These are phyloP conservation scores for Coccyzus lansbergi DNA, from an alignment of 2,797 vertebrate genomes.

Conservation along the genomic window DNA sequence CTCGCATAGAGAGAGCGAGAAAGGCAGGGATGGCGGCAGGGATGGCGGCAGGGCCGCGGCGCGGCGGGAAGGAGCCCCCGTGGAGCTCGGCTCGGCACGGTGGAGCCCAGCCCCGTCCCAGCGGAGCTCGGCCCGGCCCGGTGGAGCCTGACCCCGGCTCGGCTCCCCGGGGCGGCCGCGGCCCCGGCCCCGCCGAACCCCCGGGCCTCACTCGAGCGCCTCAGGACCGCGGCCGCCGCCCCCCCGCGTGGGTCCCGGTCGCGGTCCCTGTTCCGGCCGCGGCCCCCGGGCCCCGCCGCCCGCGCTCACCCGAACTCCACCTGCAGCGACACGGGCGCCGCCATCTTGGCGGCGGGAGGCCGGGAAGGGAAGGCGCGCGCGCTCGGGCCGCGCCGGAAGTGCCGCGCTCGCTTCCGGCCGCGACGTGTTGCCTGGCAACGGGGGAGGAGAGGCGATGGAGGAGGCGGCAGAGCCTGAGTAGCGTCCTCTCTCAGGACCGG, in stretches of 20 bases:
- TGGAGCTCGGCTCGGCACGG: too few species aligned
- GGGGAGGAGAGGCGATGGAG: background rate
- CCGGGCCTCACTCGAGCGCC: background rate
- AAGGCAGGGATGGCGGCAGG: too few species aligned
- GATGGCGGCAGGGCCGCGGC: background rate
- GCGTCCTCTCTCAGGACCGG: background rate
- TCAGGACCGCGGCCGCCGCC: background rate
- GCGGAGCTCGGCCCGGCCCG: background rate
- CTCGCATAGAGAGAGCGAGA: background rate
- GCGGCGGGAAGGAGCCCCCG: background rate
- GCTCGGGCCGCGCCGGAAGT: conserved; percentile 15
- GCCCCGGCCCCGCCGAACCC: background rate
- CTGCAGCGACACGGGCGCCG: conserved; percentile 86
- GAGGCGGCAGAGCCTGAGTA: background rate
- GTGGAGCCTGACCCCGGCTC: background rate
- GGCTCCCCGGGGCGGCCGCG: background rate
- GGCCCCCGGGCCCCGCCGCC: background rate
- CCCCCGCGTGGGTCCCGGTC: background rate
- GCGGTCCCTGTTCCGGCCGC: too few species aligned
- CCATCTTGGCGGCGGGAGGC: conserved; percentile 82
- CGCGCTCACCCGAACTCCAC: conserved; percentile 91
- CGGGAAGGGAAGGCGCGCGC: background rate
- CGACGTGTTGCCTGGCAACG: background rate
- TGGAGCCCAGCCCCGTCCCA: background rate
- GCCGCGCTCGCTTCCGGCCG: background rate